These are phyloP conservation scores for Odontamblyopus rebecca DNA, from an alignment of 2,797 vertebrate genomes.

Conservation along the genomic window DNA sequence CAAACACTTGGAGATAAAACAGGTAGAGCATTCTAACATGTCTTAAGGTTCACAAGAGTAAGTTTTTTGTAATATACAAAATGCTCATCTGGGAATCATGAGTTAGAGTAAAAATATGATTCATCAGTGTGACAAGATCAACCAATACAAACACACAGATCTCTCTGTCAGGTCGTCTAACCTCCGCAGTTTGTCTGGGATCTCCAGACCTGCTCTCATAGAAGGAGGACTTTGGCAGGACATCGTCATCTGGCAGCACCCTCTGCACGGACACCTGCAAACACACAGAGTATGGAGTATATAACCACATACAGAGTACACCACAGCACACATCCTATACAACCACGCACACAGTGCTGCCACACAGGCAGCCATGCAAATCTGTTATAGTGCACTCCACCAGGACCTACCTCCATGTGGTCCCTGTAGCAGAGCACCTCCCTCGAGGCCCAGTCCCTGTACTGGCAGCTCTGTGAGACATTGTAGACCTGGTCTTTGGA, in stretches of 20 bases:
- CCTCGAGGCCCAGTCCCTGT: slow-evolving; percentile 64
- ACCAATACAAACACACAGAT: neutral
- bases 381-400: neutral
- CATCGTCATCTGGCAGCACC: slow-evolving; percentile 35
- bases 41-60: too few relatives aligned
- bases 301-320: too few relatives aligned
- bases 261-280: slow-evolving; percentile 69
- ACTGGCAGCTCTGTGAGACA: slow-evolving; percentile 69
- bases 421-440: slow-evolving; percentile 76
- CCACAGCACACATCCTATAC: too few relatives aligned
- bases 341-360: too few relatives aligned
- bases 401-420: slow-evolving; percentile 79
- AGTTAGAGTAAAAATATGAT: too few relatives aligned
- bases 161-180: slow-evolving; percentile 9
- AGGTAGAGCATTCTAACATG: too few relatives aligned
- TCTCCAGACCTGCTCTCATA: neutral
- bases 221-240: slow-evolving; percentile 15
- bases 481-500: slow-evolving; percentile 51
- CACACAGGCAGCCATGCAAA: too few relatives aligned
- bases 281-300: neutral
- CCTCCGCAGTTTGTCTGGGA: slow-evolving; percentile 34
- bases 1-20: too few relatives aligned
- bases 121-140: too few relatives aligned
- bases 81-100: too few relatives aligned
- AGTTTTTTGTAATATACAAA: too few relatives aligned